phyloP scores from a whole-genome alignment of 2,113 vertebrate genomes.

The Lagopus leucura region DNA sequence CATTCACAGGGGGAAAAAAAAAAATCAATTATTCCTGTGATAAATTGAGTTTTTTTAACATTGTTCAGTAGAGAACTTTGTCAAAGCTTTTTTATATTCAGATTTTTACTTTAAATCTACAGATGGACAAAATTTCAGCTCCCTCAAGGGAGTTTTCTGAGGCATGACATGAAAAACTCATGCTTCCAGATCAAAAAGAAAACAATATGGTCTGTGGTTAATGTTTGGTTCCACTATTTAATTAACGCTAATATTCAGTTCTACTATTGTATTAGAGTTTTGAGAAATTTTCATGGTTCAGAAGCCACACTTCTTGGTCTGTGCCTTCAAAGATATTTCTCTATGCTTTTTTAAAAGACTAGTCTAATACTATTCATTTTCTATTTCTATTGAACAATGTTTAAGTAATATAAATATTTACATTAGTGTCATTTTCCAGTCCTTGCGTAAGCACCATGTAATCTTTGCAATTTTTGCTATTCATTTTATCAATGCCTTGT shows the following conservation, averaged over 20 bases:
- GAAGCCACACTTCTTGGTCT: neutral
- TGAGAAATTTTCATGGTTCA: neutral
- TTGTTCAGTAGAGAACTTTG: neutral
- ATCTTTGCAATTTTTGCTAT: neutral
- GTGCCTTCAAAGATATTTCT: neutral
- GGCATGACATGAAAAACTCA: neutral
- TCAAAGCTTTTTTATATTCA: neutral
- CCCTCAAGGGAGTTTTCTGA: neutral
- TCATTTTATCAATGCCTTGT: neutral
- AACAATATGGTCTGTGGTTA: neutral
- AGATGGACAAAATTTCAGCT: neutral
- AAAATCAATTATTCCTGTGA: neutral
- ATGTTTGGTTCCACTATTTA: neutral
- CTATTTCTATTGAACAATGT: neutral
- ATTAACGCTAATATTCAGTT: neutral
- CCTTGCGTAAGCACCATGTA: neutral
- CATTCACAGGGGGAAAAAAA: neutral
- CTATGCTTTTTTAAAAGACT: neutral
- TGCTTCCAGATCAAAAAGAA: neutral
- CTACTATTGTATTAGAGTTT: neutral
- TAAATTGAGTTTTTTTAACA: neutral
- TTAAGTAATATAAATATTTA: neutral
- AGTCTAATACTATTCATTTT: neutral
- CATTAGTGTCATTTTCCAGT: neutral
- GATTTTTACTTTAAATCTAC: neutral